Evolutionary conservation across 2,888 invertebrate genomes (phyloP).

Genomic region (Stegana nigrithorax): DNA sequence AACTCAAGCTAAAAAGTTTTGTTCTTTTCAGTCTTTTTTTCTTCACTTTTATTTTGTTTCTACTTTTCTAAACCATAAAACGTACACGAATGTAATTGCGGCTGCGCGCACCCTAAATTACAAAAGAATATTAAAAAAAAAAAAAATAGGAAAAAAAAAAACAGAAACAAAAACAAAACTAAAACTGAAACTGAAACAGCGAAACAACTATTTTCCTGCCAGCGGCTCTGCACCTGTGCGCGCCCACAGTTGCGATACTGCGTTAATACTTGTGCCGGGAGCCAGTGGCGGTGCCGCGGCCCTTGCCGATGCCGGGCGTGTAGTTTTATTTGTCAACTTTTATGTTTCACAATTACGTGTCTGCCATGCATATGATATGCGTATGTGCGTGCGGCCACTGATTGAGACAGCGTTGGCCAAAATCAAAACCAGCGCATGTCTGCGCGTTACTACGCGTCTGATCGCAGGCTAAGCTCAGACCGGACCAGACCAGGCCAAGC

Average conservation of each 20-base stretch:
- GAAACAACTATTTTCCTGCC: background rate
- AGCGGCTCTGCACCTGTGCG: background rate
- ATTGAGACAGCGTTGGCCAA: background rate
- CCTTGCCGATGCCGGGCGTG: constrained; percentile 4
- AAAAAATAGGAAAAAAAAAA: too few relatives aligned
- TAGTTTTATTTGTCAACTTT: constrained; percentile 52
- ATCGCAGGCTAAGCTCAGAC: background rate
- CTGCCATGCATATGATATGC: constrained; percentile 30
- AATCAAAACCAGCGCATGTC: background rate
- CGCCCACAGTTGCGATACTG: too few relatives aligned
- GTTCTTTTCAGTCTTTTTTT: background rate
- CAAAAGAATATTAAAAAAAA: too few relatives aligned
- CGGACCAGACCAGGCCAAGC: background rate
- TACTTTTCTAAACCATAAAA: background rate
- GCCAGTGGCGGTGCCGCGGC: background rate
- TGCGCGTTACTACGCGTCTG: too few relatives aligned
- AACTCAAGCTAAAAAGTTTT: background rate
- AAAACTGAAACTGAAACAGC: too few relatives aligned
- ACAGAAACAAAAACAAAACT: too few relatives aligned
- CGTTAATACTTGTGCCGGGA: background rate
- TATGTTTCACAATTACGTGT: constrained; percentile 60
- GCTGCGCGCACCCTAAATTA: background rate
- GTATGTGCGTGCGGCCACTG: too few relatives aligned
- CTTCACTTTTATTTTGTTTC: background rate
- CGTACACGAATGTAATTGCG: background rate